These are phyloP conservation scores for Trichogramma dendrolimi DNA, from an alignment of 2,888 invertebrate genomes.

Conservation along the genomic window DNA sequence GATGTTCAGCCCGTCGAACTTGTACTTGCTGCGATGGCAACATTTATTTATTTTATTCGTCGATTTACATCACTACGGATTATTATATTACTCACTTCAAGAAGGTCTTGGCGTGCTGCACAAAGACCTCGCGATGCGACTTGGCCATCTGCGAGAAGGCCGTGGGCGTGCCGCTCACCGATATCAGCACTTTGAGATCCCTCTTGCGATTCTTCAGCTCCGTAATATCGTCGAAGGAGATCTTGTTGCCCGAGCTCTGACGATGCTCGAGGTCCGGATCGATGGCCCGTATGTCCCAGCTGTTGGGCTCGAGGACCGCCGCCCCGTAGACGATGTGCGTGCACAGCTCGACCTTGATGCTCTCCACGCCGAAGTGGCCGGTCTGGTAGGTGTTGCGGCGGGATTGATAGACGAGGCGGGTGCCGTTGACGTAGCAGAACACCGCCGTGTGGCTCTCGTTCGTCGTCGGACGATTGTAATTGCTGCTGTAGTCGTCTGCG, in stretches of 20 bases:
- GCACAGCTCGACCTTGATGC: constrained; percentile 12
- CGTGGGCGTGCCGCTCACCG: constrained; percentile 5
- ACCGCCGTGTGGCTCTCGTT: constrained; percentile 7
- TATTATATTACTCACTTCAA: constrained; percentile 6
- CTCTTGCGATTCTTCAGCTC: constrained; percentile 3
- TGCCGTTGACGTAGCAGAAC: constrained; percentile 21
- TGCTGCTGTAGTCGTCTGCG: background rate
- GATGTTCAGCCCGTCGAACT: constrained; percentile 73
- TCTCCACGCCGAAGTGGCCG: background rate
- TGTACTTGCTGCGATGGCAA: constrained; percentile 57
- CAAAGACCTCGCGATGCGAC: background rate
- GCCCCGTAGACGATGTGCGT: constrained; percentile 19
- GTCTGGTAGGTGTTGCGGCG: background rate
- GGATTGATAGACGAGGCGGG: background rate
- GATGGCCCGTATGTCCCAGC: background rate
- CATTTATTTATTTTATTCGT: constrained; percentile 23
- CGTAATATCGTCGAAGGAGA: constrained; percentile 4
- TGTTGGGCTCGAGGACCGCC: background rate
- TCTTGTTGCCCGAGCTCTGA: background rate
- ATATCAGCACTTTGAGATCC: constrained; percentile 10
- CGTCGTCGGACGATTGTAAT: background rate
- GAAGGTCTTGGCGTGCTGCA: constrained; percentile 1
- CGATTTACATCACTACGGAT: background rate
- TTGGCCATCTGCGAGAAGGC: constrained; percentile 8
- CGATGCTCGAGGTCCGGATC: background rate